phyloP scores from a whole-genome alignment of 1,140 invertebrate genomes.

The Leptinotarsa defecta region DNA sequence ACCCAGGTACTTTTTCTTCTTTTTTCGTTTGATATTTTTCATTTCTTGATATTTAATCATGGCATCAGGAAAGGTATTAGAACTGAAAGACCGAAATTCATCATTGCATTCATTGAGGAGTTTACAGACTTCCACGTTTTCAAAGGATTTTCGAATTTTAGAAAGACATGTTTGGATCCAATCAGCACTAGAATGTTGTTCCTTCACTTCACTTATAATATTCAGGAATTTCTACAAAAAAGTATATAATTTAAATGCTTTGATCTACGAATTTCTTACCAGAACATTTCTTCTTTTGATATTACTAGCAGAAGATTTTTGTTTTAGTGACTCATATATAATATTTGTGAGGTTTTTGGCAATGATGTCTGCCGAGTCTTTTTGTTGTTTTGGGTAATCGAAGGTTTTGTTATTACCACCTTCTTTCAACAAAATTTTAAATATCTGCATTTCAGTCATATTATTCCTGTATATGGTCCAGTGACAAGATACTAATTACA shows the following conservation, averaged over 20 bases:
- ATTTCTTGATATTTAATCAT: constrained; percentile 30
- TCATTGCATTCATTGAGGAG: background rate
- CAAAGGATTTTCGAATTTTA: background rate
- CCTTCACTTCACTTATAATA: constrained; percentile 14
- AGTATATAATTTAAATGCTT: background rate
- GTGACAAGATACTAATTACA: too few relatives aligned
- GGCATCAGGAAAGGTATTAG: background rate
- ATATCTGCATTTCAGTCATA: constrained; percentile 37
- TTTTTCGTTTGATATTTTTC: constrained; percentile 27
- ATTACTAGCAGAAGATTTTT: constrained; percentile 27
- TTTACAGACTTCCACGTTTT: constrained; percentile 15
- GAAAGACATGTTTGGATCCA: too few relatives aligned
- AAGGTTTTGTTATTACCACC: constrained; percentile 12
- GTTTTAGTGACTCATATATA: constrained; percentile 36
- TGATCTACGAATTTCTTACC: constrained; percentile 25
- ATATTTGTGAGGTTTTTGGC: constrained; percentile 35
- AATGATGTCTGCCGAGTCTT: constrained; percentile 29
- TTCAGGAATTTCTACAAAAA: constrained; percentile 29
- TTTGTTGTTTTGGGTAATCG: constrained; percentile 35
- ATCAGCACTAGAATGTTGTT: background rate
- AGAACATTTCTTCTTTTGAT: constrained; percentile 33
- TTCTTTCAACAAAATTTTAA: constrained; percentile 31
- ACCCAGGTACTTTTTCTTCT: constrained; percentile 29
- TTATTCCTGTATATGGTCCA: background rate
- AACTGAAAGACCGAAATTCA: constrained; percentile 12